Evolutionary conservation across 2,797 vertebrate species (phyloP).

Genomic region (Sebastes kiyomatsui): DNA sequence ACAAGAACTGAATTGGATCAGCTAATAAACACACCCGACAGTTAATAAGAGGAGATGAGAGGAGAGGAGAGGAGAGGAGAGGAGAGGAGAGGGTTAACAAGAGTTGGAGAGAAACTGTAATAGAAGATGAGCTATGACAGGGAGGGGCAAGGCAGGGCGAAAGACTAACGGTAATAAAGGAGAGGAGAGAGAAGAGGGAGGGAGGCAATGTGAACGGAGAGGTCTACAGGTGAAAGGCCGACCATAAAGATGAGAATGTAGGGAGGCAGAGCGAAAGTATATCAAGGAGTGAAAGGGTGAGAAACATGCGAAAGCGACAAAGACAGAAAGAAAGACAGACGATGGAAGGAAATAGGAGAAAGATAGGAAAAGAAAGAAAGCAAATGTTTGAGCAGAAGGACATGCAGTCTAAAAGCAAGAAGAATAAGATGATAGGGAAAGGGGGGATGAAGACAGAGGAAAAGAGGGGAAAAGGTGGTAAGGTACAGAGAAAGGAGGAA

Average conservation of each 20-base stretch:
- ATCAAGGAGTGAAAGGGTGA: constrained; percentile 25
- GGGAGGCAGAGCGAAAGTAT: constrained; percentile 4
- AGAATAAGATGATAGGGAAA: background rate
- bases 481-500: background rate
- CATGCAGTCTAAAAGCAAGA: background rate
- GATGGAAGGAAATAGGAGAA: background rate
- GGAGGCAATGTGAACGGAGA: constrained; percentile 11
- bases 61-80: background rate
- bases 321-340: background rate
- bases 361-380: background rate
- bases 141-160: constrained; percentile 29
- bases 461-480: background rate
- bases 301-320: background rate
- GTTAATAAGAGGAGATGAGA: background rate
- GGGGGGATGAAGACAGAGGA: background rate
- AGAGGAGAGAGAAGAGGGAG: constrained; percentile 29
- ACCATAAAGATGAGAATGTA: constrained; percentile 28
- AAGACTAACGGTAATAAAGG: constrained; percentile 54
- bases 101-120: constrained; percentile 12
- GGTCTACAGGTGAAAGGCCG: constrained; percentile 48
- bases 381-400: background rate
- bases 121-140: constrained; percentile 26
- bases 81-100: constrained; percentile 18
- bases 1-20: background rate
- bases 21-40: background rate